phyloP scores from a whole-genome alignment of 1,140 invertebrate species.

The Panulirus ornatus region DNA sequence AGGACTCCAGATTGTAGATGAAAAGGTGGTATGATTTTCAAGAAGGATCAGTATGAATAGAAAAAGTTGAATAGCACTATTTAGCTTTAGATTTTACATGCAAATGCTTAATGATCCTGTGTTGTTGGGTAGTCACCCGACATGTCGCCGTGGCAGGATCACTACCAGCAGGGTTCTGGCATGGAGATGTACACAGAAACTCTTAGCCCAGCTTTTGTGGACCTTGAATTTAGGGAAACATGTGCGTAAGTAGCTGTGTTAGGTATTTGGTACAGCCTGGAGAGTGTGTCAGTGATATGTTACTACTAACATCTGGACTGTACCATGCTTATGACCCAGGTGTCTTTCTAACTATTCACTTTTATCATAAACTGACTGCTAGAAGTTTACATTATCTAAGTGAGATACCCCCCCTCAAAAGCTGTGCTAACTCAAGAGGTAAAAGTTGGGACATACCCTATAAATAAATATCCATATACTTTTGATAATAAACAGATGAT shows the following conservation, averaged over 20 bases:
- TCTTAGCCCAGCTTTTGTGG: slow-evolving; percentile 96
- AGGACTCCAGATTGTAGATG: too few species aligned
- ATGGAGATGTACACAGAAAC: slow-evolving; percentile 99
- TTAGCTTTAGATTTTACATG: too few species aligned
- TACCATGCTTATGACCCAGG: not conserved
- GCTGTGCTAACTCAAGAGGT: not conserved
- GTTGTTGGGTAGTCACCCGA: slow-evolving; percentile 76
- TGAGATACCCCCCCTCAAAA: not conserved
- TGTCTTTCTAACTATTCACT: not conserved
- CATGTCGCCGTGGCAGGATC: slow-evolving; percentile 94
- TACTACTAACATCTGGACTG: not conserved
- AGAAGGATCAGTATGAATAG: too few species aligned
- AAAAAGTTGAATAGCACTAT: too few species aligned
- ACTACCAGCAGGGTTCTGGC: slow-evolving; percentile 98
- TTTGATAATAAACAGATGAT: not conserved
- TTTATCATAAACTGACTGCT: not conserved
- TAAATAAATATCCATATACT: not conserved
- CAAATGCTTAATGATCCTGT: not conserved
- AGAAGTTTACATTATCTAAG: not conserved
- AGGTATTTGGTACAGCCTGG: not conserved
- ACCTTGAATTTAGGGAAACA: slow-evolving; percentile 97
- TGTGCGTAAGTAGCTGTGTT: slow-evolving; percentile 91
- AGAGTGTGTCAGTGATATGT: not conserved
- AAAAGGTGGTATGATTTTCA: too few species aligned
- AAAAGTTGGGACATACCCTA: not conserved